Percentiles rank a stretch among this genome's conserved stretches.
Evolutionary conservation across 53 echinoderm and acorn worm genomes (phyloP).

Genomic region (Astropecten irregularis): DNA sequence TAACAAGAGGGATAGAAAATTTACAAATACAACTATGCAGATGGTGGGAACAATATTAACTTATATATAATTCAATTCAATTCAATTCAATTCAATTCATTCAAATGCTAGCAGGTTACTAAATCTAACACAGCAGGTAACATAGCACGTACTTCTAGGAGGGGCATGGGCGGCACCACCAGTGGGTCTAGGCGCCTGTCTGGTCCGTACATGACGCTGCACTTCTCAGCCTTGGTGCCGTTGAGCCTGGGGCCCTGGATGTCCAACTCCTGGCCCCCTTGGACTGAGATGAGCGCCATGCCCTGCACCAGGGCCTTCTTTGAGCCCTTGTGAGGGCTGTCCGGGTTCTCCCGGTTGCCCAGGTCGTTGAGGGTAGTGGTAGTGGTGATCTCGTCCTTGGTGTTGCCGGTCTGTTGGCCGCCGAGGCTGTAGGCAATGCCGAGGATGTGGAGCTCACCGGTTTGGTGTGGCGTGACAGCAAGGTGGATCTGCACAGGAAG

Average conservation of each 20-base stretch:
- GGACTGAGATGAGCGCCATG: conserved; percentile 48
- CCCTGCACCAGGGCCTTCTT: conserved; percentile 52
- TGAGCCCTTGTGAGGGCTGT: conserved; percentile 54
- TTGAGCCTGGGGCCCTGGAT: conserved; percentile 96
- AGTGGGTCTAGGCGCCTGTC: conserved; percentile 92
- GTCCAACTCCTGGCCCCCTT: conserved; percentile 92
- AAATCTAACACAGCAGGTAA: no score
- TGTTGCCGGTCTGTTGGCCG: conserved; percentile 49
- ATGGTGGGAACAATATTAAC: no score
- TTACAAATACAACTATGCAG: background rate
- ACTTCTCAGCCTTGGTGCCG: conserved; percentile 70
- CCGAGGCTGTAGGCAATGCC: conserved; percentile 90
- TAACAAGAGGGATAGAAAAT: background rate
- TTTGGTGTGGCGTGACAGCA: conserved; percentile 75
- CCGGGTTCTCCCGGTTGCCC: conserved; percentile 62
- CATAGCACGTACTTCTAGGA: conserved; percentile 85
- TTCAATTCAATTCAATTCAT: no score
- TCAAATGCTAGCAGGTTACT: no score
- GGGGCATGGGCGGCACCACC: conserved; percentile 89
- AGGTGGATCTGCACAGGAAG: conserved; percentile 72
- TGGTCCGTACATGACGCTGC: conserved; percentile 86
- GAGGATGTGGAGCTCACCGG: conserved; percentile 91
- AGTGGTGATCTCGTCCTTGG: conserved; percentile 49
- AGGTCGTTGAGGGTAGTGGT: conserved; percentile 37
- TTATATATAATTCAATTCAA: no score